Conservation (phyloP, 2,797 vertebrate genomes). For the Alcedo atthis region DNA sequence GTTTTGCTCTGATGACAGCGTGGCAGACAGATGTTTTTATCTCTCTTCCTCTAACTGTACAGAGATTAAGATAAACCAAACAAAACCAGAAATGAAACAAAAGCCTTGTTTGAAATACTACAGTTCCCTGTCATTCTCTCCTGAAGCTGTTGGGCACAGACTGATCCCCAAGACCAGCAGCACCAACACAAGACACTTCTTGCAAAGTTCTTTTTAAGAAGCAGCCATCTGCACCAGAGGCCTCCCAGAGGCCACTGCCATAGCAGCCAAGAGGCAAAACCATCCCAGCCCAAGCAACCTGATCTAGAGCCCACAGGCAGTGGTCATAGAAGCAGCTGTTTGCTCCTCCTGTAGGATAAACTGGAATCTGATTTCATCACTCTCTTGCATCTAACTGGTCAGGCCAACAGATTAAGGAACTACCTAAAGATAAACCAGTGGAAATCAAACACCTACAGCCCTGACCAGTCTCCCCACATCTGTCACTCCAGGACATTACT, state of each 20-base stretch:
- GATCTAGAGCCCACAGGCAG: neutral
- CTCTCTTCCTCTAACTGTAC: neutral
- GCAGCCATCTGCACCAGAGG: neutral
- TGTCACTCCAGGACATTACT: neutral
- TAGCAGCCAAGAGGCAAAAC: neutral
- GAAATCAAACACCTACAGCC: neutral
- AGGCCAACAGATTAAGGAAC: neutral
- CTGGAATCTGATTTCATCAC: neutral
- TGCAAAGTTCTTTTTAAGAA: neutral
- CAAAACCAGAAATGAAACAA: neutral
- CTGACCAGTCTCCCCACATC: neutral
- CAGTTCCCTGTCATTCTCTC: neutral
- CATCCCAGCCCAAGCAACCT: neutral
- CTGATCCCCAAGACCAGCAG: neutral
- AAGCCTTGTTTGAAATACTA: neutral
- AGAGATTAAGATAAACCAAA: neutral
- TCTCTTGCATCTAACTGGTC: neutral
- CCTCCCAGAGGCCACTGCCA: neutral
- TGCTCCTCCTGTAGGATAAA: neutral
- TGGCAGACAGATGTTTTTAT: accelerated
- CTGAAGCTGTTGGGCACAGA: neutral
- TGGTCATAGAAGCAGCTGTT: neutral
- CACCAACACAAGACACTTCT: neutral
- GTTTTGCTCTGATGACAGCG: accelerated
- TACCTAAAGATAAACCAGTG: neutral